Base-by-base conservation (phyloP, 2,888 invertebrate species). In the Mechanitis messenoides region DNA sequence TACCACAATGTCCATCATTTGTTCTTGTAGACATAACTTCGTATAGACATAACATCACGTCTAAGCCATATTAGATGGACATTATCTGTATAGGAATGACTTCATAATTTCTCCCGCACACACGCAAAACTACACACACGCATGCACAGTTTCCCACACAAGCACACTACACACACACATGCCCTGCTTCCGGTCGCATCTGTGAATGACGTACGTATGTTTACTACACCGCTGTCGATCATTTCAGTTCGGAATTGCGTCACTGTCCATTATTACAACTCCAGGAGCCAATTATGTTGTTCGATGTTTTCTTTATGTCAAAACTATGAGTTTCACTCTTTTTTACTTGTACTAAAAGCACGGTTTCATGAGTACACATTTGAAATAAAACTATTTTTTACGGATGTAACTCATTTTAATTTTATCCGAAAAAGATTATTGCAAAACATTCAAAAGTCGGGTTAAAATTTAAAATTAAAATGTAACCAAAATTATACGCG, bases 171-270 rank as follows among this genome's bases (percentile, higher is more conserved):
- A 60, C 56, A 33, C 69, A 75, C 77, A 59, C 80, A 78, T 79
- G 79, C 80, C 69, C 68, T 68, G 75, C 73, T 81, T 84, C 85
- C 84, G 85, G 82, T 75, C 80, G 75, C 72, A 77, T 79, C 80
- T 77, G 80, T 83, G 85, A 86, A 84, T 84, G 87, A 85, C 85
- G 83, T 84, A 85, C 86, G 81, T 81, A 78, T 84, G 85, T 85
- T 85, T 87, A 86, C 87, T 87, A 85, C 81, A 67, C 69, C 74
- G 70, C 78, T 82, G 85, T 84, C 85, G 83, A 85, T 84, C 85
- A 83, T 78, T 83, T 80, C 73, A 77, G 80, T 72, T 68, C 75
- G 71, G 68, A 69, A 72, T 84, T 80, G 82, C 86, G 85, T 87
- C 86, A 87, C 70, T 73, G 68, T 71, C 76, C 72, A 72, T 73